Evolutionary conservation across 2,888 invertebrate species (phyloP).

Genomic region (Catocala sponsa): DNA sequence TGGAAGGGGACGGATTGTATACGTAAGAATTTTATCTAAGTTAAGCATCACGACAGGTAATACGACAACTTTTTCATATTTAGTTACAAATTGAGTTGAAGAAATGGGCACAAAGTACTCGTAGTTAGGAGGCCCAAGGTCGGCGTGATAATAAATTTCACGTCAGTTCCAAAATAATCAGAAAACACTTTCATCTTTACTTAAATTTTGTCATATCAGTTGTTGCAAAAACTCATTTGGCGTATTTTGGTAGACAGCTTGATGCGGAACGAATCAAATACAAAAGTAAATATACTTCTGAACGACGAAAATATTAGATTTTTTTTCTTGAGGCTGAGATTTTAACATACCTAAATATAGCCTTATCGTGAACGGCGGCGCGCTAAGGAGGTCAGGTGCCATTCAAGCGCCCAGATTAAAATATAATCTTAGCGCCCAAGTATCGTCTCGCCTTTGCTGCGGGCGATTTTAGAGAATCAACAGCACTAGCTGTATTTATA

Average conservation of each 20-base stretch:
- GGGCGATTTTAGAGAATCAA: too few relatives aligned
- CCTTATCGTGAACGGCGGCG: constrained; percentile 8
- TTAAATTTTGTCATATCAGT: constrained; percentile 11
- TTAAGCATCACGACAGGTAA: too few relatives aligned
- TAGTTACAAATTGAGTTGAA: too few relatives aligned
- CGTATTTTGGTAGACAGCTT: neutral
- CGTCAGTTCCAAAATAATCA: constrained; percentile 6
- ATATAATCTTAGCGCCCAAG: constrained; percentile 16
- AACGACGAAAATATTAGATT: neutral
- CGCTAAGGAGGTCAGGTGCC: constrained; percentile 30
- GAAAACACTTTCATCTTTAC: constrained; percentile 6
- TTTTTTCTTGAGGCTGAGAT: constrained; percentile 10
- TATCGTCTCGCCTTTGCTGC: neutral
- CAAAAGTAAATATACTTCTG: too few relatives aligned
- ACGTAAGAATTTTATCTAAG: too few relatives aligned
- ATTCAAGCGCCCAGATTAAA: constrained; percentile 28
- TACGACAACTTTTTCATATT: too few relatives aligned
- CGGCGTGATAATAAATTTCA: neutral
- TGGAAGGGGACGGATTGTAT: too few relatives aligned
- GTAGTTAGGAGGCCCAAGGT: neutral
- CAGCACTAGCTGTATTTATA: too few relatives aligned
- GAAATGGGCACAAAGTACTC: too few relatives aligned
- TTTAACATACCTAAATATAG: constrained; percentile 7
- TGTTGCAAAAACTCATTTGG: neutral
- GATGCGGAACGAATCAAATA: too few relatives aligned